Percentiles rank a stretch among this genome's conserved stretches.
Evolutionary conservation across 2,888 invertebrate species (phyloP).

Genomic region (Lycocerus yunnanus): DNA sequence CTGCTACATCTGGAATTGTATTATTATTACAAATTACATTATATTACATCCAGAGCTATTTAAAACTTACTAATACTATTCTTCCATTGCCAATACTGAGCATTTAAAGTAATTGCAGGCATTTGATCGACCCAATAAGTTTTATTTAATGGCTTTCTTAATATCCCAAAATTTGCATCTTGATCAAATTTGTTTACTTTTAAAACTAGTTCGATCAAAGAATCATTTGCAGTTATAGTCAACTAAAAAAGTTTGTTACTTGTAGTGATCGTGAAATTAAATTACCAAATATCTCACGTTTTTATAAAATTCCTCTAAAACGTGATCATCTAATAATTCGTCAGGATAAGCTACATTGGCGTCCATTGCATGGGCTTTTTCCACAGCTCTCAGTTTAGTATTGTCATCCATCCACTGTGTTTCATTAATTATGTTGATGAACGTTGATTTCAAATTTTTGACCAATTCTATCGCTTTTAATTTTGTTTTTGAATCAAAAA

Average conservation of each 20-base stretch:
- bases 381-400: conserved; percentile 44
- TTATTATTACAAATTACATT: neutral
- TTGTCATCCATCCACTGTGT: conserved; percentile 50
- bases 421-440: conserved; percentile 42
- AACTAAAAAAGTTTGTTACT: neutral
- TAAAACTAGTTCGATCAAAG: neutral
- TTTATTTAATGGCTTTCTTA: conserved; percentile 56
- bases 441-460: conserved; percentile 46
- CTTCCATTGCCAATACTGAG: conserved; percentile 59
- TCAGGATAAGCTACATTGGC: conserved; percentile 53
- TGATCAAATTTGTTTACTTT: neutral
- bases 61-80: conserved; percentile 60
- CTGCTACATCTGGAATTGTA: conserved; percentile 73
- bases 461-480: conserved; percentile 44
- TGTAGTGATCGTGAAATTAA: neutral
- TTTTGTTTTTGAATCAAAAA: conserved; percentile 64
- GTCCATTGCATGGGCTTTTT: conserved; percentile 66
- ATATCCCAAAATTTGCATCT: neutral
- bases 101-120: conserved; percentile 59
- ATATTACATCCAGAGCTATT: no score
- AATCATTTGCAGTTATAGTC: neutral
- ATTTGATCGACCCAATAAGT: conserved; percentile 60
- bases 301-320: conserved; percentile 43
- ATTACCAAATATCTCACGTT: conserved; percentile 41
- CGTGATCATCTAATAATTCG: conserved; percentile 66